phyloP scores from a whole-genome alignment of 1,140 invertebrate species.

The Maconellicoccus hirsutus region DNA sequence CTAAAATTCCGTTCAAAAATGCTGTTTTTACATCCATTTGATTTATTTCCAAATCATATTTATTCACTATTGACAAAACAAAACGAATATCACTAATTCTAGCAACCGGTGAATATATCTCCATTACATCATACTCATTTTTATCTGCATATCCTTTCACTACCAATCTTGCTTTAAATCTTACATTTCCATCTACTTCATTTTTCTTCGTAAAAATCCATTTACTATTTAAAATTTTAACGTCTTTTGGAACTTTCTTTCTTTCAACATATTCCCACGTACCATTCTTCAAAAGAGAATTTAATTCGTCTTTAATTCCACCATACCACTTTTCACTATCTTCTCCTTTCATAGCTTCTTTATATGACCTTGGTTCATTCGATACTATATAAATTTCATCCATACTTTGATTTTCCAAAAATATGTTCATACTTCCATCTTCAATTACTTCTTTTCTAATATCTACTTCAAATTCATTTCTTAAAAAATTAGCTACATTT shows the following conservation, averaged over 20 bases:
- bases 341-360: neutral
- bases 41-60: conserved; percentile 32
- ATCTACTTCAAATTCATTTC: neutral
- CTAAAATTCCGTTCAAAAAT: conserved; percentile 35
- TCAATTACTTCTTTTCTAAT: neutral
- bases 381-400: too few species aligned
- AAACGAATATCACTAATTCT: conserved; percentile 33
- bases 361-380: neutral
- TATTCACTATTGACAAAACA: conserved; percentile 34
- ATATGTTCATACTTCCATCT: too few species aligned
- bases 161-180: conserved; percentile 28
- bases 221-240: conserved; percentile 29
- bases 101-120: conserved; percentile 35
- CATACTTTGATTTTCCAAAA: too few species aligned
- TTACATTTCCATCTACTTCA: conserved; percentile 30
- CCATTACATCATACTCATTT: conserved; percentile 33
- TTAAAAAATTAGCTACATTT: neutral
- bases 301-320: conserved; percentile 34
- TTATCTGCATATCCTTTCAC: conserved; percentile 6
- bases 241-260: conserved; percentile 25
- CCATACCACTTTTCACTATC: conserved; percentile 31
- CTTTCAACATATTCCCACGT: conserved; percentile 34
- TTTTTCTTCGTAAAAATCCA: conserved; percentile 36
- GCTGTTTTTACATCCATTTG: conserved; percentile 37
- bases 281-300: conserved; percentile 33